Evolutionary conservation across 1,140 invertebrate genomes (phyloP).

Genomic region (Apis dorsata): DNA sequence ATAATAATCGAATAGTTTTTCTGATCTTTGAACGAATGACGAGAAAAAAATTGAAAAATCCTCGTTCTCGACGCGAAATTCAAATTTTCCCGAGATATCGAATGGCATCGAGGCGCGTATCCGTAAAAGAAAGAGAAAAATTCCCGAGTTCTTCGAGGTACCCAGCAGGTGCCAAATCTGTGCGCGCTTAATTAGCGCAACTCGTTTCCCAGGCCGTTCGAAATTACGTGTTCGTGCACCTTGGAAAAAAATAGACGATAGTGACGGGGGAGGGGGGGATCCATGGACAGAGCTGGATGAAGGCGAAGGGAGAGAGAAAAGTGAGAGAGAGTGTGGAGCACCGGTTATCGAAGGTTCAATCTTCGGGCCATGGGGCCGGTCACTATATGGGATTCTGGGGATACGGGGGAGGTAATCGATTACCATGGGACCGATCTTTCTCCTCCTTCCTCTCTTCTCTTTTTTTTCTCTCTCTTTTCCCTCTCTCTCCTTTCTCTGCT

Average conservation of each 20-base stretch:
- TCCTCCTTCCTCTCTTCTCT: constrained; percentile 53
- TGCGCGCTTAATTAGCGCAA: constrained; percentile 56
- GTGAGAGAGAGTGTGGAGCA: constrained; percentile 55
- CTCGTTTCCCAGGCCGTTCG: constrained; percentile 47
- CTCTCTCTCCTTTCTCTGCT: constrained; percentile 7
- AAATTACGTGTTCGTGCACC: constrained; percentile 56
- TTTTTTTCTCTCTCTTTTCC: constrained; percentile 34
- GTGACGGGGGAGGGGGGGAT: not conserved
- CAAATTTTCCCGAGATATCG: constrained; percentile 1
- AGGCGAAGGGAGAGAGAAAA: constrained; percentile 8
- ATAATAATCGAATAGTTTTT: too few relatives aligned
- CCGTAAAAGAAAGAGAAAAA: not conserved
- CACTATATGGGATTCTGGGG: constrained; percentile 76
- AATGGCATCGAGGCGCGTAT: not conserved
- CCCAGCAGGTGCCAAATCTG: constrained; percentile 45
- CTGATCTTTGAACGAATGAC: not conserved
- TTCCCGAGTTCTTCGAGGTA: not conserved
- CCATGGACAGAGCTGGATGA: not conserved
- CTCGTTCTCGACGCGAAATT: not conserved
- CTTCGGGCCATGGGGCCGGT: constrained; percentile 73
- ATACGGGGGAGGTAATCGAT: constrained; percentile 77
- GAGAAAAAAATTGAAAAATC: not conserved
- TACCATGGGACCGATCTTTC: constrained; percentile 75
- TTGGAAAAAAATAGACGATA: constrained; percentile 53
- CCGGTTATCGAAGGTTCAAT: constrained; percentile 76